Base-by-base conservation (phyloP, 2,113 vertebrate species). In the Xenopus borealis region DNA sequence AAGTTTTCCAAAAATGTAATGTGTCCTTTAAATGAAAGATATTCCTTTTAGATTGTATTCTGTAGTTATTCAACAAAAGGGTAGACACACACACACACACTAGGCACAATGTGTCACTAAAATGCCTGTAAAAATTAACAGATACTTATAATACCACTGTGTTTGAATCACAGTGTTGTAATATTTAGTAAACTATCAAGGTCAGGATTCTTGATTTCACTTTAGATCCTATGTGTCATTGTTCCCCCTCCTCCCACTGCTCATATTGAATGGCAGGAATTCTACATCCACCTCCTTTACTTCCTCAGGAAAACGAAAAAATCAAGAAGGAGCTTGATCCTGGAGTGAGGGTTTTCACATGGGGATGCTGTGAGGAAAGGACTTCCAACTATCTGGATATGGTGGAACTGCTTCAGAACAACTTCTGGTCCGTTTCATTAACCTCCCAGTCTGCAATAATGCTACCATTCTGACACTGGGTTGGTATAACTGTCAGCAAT, bases 251-350 rank as follows among this genome's bases (percentile, higher is more conserved):
- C 58, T 70, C 74, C 74, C 74, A 70, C 59, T 18, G 50, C 10
- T 63, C 2, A 12, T 47, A 64, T 77, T 77, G 65, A 77, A 77
- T 77, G 52, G 74, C 66, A 77, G 74, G 74, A 77, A 77, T 77
- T 77, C 46, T 77, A 47, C 61, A 65, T 30, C 74, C 74, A 68
- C 81, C 84, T 55, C 80, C 79, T 12, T 0, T 72, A 0, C 83
- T 92, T 93, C 91, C 91, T 90, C 88, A 92, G 91, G 90, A 92
- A 92, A 33, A 65, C n/a, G n/a, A 65, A 77, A 81, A 82, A 83
- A 61, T 57, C 80, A 80, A 78, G 76, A 64, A 78, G 81, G 86
- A 84, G 75, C 73, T 79, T 82, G 82, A 88, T 84, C 83, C 81
- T 80, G 67, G 44, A 0, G 20, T 67, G 80, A 82, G 84, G 84